phyloP scores from a whole-genome alignment of 2,888 invertebrate species.

The Spicauda simplicius region DNA sequence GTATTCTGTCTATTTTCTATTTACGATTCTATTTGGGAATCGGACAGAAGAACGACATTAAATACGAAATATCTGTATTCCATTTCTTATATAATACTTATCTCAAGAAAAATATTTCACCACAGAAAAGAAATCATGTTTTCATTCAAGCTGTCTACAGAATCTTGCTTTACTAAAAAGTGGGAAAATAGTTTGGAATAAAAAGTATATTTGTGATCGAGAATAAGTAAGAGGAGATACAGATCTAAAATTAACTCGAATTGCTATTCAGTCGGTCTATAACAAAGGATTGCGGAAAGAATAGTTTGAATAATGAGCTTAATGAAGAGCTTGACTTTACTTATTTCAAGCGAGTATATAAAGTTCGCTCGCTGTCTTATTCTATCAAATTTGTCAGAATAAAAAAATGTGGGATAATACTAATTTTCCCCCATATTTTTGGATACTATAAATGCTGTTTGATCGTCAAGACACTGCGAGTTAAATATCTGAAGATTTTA shows the following conservation, averaged over 20 bases:
- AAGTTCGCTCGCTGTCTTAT: too few relatives aligned
- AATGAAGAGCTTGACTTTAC: conserved; percentile 3
- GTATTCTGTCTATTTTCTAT: not conserved
- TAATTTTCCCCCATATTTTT: too few relatives aligned
- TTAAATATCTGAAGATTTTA: too few relatives aligned
- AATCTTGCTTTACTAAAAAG: conserved; percentile 29
- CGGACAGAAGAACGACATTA: not conserved
- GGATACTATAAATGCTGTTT: too few relatives aligned
- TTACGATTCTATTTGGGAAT: not conserved
- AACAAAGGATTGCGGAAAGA: conserved; percentile 25
- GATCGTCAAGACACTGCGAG: too few relatives aligned
- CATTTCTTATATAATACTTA: not conserved
- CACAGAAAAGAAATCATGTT: conserved; percentile 24
- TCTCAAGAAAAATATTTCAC: conserved; percentile 6
- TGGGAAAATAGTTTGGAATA: conserved; percentile 24
- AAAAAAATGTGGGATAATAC: too few relatives aligned
- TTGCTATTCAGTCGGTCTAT: conserved; percentile 27
- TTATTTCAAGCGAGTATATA: not conserved
- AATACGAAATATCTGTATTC: not conserved
- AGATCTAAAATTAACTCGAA: conserved; percentile 32
- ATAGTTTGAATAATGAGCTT: conserved; percentile 29
- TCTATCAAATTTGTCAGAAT: too few relatives aligned
- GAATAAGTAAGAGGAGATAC: conserved; percentile 28
- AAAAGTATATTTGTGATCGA: conserved; percentile 21
- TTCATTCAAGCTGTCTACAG: conserved; percentile 14